Base-by-base conservation (phyloP, 2,113 vertebrate species). In the Limanda limanda region DNA sequence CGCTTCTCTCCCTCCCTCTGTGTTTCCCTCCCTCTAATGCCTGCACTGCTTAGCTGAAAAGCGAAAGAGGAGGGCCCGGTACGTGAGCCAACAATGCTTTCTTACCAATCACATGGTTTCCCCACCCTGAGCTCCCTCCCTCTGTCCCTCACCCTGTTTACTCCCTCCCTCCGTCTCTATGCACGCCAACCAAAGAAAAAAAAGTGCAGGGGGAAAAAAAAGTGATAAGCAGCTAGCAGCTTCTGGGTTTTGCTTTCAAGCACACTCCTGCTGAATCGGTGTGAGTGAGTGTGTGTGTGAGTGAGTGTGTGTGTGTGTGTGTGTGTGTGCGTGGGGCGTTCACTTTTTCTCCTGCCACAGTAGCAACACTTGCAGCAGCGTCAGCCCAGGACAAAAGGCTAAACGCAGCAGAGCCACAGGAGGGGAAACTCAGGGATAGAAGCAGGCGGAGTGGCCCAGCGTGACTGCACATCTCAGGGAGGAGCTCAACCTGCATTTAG, bases 201-300 rank as follows among this genome's bases (percentile, higher is more conserved):
- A 90, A 89, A 79, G 82, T 82, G 58, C 23, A 74, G 77, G 63
- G 4, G 3, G 25, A 85, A 79, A 87, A 85, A 79, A 87, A 89
- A 92, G 86, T 90, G 92, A 92, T 90, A 92, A 93, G 91, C 92
- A 85, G 92, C 84, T 85, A 91, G 88, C 91, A 87, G 94, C 93
- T 94, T 94, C 94, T 94, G 92, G 91, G 89, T 91, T 95, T 94
- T 91, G 91, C 92, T 92, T 94, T 94, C 81, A 92, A 91, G 89
- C 79, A 78, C 85, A 84, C 88, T 91, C 89, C 89, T 70, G 90
- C 93, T 92, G 92, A 88, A 91, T 83, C 79, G 70, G 70, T 57
- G 71, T 63, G 79, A 74, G 87, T 60, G 78, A 21, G 82, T 65
- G 68, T 79, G 71, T 64, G 75, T 63, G 86, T 57, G 76, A 23